phyloP scores from a whole-genome alignment of 2,888 invertebrate genomes.

The Cephus nigrinus region DNA sequence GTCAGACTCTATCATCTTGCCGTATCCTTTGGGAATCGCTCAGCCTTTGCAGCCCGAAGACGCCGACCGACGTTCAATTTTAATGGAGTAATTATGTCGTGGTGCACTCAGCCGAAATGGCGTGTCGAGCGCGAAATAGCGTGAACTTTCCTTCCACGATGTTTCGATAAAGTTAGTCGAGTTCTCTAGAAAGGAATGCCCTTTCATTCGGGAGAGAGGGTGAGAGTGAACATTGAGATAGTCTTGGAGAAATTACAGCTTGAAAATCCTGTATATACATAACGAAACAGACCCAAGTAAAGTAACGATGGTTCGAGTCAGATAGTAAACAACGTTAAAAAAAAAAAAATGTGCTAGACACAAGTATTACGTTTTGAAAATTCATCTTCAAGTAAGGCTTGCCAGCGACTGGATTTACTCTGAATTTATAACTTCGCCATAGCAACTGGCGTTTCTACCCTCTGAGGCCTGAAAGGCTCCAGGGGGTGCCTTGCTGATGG shows the following conservation, averaged over 20 bases:
- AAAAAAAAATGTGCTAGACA: not conserved
- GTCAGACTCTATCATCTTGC: constrained; percentile 32
- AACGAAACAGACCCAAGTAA: not conserved
- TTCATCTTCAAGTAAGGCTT: not conserved
- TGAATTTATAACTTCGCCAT: constrained; percentile 28
- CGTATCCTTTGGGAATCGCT: constrained; percentile 35
- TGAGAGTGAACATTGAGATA: not conserved
- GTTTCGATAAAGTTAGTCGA: not conserved
- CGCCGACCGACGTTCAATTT: constrained; percentile 43
- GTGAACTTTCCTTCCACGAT: not conserved
- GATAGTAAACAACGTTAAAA: not conserved
- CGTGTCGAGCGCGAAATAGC: not conserved
- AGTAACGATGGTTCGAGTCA: not conserved
- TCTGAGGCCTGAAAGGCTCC: constrained; percentile 14
- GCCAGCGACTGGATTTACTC: constrained; percentile 5
- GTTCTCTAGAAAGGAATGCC: not conserved
- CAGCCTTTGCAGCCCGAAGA: constrained; percentile 10
- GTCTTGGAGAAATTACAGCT: not conserved
- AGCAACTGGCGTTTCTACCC: constrained; percentile 21
- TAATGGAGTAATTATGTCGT: constrained; percentile 47
- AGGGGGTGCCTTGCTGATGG: constrained; percentile 7
- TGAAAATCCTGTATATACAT: not conserved
- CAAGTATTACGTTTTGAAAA: not conserved
- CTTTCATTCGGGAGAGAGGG: not conserved
- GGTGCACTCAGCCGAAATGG: constrained; percentile 19